A percentile compares a stretch with the other conserved stretches of the same genome.
Conservation (phyloP, 64 coral and sea anemone species). For the Trachythela sp. region DNA sequence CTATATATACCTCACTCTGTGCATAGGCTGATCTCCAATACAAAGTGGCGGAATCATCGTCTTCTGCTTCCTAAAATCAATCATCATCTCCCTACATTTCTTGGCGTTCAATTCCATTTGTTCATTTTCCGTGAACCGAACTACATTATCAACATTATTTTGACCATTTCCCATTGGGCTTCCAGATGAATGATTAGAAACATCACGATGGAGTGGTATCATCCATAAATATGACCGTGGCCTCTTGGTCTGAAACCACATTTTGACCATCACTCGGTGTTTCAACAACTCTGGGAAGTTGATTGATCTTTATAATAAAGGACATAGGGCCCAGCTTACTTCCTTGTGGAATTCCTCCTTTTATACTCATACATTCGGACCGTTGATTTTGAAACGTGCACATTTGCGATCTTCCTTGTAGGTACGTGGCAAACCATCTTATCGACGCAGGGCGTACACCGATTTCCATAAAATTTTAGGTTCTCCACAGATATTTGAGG, state of each 20-base stretch:
- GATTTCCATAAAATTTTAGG: not conserved
- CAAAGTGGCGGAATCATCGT: no score
- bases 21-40: not conserved
- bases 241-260: not conserved
- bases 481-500: conserved; percentile 12
- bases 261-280: not conserved
- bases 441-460: not conserved
- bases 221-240: conserved; percentile 14
- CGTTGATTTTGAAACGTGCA: not conserved
- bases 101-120: not conserved
- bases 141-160: conserved; percentile 21
- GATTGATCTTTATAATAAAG: conserved; percentile 20
- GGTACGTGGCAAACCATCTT: not conserved
- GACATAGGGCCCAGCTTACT: not conserved
- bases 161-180: conserved; percentile 3
- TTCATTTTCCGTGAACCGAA: not conserved
- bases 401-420: conserved; percentile 17
- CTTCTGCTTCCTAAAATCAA: not conserved
- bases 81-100: not conserved
- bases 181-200: conserved; percentile 16
- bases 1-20: not conserved
- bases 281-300: not conserved
- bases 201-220: not conserved
- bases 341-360: not conserved
- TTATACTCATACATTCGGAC: not conserved